Percentiles rank a stretch among this genome's conserved stretches.
phyloP scores from a whole-genome alignment of 1,140 invertebrate species.

The Aphis gossypii region DNA sequence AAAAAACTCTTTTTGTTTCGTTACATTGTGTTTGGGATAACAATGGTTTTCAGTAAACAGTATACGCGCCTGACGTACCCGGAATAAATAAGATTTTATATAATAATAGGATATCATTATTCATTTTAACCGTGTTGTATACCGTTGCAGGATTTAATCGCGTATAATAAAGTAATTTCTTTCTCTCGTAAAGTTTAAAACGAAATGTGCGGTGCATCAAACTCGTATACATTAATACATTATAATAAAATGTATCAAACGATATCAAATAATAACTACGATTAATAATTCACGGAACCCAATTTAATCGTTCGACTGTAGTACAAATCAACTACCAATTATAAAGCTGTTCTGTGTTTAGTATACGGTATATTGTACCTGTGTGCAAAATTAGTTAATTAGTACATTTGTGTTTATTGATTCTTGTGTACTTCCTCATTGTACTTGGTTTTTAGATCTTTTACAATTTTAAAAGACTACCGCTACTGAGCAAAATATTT shows the following conservation, averaged over 20 bases:
- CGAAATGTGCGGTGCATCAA: neutral
- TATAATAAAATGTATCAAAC: neutral
- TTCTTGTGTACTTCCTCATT: too few relatives aligned
- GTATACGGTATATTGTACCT: too few relatives aligned
- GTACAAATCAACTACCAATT: neutral
- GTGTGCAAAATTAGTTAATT: too few relatives aligned
- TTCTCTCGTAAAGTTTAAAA: neutral
- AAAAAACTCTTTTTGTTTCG: slow-evolving; percentile 7
- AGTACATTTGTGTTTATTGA: too few relatives aligned
- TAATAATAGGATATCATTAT: slow-evolving; percentile 33
- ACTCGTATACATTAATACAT: neutral
- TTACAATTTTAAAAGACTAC: too few relatives aligned
- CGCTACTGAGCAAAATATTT: too few relatives aligned
- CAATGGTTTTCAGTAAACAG: slow-evolving; percentile 20
- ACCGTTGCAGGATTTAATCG: slow-evolving; percentile 6
- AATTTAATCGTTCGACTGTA: neutral
- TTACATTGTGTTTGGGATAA: slow-evolving; percentile 7
- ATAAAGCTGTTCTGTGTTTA: too few relatives aligned
- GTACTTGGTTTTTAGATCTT: too few relatives aligned
- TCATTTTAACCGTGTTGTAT: neutral
- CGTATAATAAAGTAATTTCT: slow-evolving; percentile 15
- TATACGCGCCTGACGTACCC: neutral
- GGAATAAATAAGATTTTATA: slow-evolving; percentile 33
- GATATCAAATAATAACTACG: neutral
- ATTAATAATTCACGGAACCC: too few relatives aligned